A percentile compares a stretch with the other conserved stretches of the same genome.
phyloP scores from a whole-genome alignment of 2,888 invertebrate genomes.

The Lydus trimaculatus region DNA sequence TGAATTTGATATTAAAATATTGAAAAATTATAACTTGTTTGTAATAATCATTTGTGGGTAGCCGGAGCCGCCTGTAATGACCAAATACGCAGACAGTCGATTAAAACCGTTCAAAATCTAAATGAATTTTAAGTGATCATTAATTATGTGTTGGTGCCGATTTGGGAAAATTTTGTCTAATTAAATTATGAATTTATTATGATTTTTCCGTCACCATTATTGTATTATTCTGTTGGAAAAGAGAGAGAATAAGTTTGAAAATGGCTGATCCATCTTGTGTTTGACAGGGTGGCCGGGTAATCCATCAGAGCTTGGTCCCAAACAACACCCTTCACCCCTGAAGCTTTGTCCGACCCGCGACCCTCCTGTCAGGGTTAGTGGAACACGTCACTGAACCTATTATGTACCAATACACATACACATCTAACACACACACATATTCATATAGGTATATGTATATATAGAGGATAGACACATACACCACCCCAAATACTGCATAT shows the following conservation, averaged over 20 bases:
- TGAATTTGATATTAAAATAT: no score
- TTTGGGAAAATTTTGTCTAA: neutral
- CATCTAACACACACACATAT: neutral
- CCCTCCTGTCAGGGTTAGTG: constrained; percentile 62
- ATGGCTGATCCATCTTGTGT: constrained; percentile 63
- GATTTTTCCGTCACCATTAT: constrained; percentile 13
- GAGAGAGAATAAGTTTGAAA: constrained; percentile 59
- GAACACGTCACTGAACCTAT: constrained; percentile 64
- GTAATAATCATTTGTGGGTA: neutral
- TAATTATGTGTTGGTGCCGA: no score
- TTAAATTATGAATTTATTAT: neutral
- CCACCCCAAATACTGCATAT: constrained; percentile 42
- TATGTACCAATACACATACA: constrained; percentile 58
- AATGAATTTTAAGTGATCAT: no score
- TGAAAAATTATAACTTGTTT: neutral
- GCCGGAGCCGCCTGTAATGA: neutral
- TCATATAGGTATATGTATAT: no score
- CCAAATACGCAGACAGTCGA: no score
- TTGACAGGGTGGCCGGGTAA: constrained; percentile 62
- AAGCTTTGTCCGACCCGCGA: constrained; percentile 57
- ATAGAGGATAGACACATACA: no score
- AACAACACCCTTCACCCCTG: constrained; percentile 42
- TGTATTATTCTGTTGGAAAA: constrained; percentile 44
- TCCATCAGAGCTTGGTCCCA: constrained; percentile 57
- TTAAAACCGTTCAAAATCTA: no score